Base-by-base conservation (phyloP, 2,113 vertebrate species). In the Stercorarius parasiticus region DNA sequence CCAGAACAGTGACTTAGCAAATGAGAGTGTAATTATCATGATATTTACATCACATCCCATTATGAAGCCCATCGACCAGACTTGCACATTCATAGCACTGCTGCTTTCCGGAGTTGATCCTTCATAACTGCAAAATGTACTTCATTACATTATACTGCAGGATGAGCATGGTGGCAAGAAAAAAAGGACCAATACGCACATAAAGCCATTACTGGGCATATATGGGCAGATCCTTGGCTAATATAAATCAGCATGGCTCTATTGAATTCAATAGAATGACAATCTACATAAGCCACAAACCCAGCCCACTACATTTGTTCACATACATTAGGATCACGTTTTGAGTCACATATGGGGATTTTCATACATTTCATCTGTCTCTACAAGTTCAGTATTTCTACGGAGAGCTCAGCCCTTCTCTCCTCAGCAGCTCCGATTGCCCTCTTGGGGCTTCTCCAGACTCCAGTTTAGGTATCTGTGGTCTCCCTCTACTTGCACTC, bases 21-120 rank as follows among this genome's bases (percentile, higher is more conserved):
- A 96, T 94, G 95, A 88, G 91, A 92, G 40, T 65, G 61, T 86
- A 96, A 96, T 95, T 95, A 94, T 91, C 93, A 94, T 92, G 86
- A 92, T 96, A 96, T 96, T 96, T 93, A 94, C 95, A 96, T 95
- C 93, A 90, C 65, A 95, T 87, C 71, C 76, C 88, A 93, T 94
- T 96, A 97, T 32, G 76, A 88, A 95, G 59, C 82, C 76, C 86
- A 84, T 90, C 5, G 10, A 64, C 74, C 83, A 96, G 53, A 93
- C 93, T 76, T 97, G 86, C 71, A 90, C 83, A 86, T 90, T 86
- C 71, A 55, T 29, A 83, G 43, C 40, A 32, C 61, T 90, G 71
- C 73, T 91, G 82, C 66, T 86, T 97, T 78, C 64, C 50, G 47
- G 43, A 74, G 67, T 71, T 67, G 47, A 62, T 88, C 77, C 43